Base-by-base conservation (phyloP, 1,140 invertebrate species). In the Asobara japonica region DNA sequence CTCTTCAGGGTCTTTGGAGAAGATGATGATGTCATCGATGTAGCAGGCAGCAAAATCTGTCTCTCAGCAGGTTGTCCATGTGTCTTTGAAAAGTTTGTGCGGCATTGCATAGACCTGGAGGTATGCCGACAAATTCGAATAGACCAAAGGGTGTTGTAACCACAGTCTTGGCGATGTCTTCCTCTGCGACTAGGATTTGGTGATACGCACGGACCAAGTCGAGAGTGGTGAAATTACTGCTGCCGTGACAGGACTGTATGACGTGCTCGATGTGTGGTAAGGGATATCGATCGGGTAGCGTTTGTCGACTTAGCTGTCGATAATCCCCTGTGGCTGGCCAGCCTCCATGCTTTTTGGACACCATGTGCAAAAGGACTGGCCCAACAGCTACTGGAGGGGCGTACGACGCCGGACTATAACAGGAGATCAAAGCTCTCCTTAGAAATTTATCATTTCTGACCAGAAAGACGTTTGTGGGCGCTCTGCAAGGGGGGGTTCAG, bases 181-280 rank as follows among this genome's bases (percentile, higher is more conserved):
- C 65, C 11, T 48, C 16, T 3, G 48, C 51, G 0, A 78, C 69
- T 8, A 74, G 79, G 2, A 82, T 74, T 41, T 30, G 60, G 27
- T 62, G 60, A n/a, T 62, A 62, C 2, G 60, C 27, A n/a, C 27
- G 2, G 6, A 30, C 78, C 2, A 88, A 38, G 77, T 90, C 88
- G 3, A 90, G 56, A 0, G 76, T 76, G 2, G 81, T 76, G 66
- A 89, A 89, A 29, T 78, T 79, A 6, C 56, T 77, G 3, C 76
- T 61, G 0, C 80, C 82, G 1, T 65, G 64, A 8, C 89, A 60
- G 0, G 31, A 41, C 27, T 81, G 74, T 2, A 88, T 69, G 3
- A 79, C 73, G 27, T 79, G 75, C 1, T 74, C 60, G 18, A 80
- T 45, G 20, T 73, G 45, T 6, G 80, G 79, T 3, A 85, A 51